phyloP scores from a whole-genome alignment of 2,113 vertebrate species.

The Dipodomys merriami region DNA sequence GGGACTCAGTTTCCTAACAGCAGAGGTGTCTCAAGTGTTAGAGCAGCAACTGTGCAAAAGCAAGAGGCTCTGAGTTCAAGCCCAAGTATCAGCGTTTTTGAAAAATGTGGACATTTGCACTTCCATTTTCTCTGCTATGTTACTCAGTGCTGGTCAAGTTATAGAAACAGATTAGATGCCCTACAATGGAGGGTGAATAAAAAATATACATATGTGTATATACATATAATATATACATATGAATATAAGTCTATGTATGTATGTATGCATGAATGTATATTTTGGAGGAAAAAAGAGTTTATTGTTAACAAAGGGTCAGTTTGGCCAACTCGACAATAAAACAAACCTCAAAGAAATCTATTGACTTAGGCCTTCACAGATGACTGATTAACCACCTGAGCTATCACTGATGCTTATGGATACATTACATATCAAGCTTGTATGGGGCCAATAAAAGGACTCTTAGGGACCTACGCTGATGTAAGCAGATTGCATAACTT shows the following conservation, averaged over 20 bases:
- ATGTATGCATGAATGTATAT: neutral
- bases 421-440: neutral
- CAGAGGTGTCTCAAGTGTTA: too few relatives aligned
- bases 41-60: too few relatives aligned
- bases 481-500: conserved; percentile 4
- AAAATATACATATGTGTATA: neutral
- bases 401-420: conserved; percentile 10
- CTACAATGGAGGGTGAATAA: neutral
- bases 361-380: neutral
- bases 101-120: too few relatives aligned
- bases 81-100: too few relatives aligned
- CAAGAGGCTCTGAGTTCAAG: too few relatives aligned
- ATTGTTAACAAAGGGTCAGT: neutral
- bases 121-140: too few relatives aligned
- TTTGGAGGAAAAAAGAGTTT: neutral
- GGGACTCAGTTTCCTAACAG: neutral
- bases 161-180: too few relatives aligned
- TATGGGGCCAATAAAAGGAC: conserved; percentile 14
- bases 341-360: neutral
- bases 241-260: neutral
- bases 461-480: conserved; percentile 69
- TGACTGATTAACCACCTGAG: conserved; percentile 82
- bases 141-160: too few relatives aligned
- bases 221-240: neutral
- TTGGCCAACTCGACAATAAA: neutral